phyloP scores from a whole-genome alignment of 2,797 vertebrate species.

The Peromyscus nudipes region DNA sequence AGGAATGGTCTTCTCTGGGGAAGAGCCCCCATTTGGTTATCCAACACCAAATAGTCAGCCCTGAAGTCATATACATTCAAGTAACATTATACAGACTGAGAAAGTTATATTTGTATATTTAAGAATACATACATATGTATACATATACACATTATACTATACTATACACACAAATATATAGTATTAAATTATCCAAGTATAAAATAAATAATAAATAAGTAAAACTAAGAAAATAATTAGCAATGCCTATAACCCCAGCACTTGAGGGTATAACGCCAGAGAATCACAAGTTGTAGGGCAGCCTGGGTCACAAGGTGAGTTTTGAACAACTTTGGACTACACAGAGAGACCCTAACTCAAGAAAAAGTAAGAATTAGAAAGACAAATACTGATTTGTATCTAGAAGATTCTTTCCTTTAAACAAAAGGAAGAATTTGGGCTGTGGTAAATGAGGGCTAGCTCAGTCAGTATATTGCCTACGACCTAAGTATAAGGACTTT shows the following conservation, averaged over 20 bases:
- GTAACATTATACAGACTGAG: not conserved
- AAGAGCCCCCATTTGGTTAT: not conserved
- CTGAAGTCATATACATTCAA: not conserved
- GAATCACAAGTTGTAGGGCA: not conserved
- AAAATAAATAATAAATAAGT: not conserved
- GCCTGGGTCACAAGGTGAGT: not conserved
- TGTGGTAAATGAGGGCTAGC: not conserved
- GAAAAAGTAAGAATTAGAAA: not conserved
- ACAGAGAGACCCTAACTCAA: not conserved
- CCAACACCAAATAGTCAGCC: not conserved
- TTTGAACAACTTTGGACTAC: not conserved
- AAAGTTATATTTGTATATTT: not conserved
- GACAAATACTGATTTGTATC: not conserved
- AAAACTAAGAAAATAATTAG: conserved; percentile 10
- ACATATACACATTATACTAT: not conserved
- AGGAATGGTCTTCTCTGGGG: not conserved
- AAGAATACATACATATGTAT: not conserved
- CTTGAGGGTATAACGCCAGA: not conserved
- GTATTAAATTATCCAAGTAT: not conserved
- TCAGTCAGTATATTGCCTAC: not conserved
- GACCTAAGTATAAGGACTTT: not conserved
- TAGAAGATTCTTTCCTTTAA: not conserved
- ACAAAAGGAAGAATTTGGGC: not conserved
- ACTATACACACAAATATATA: not conserved
- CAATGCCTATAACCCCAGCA: not conserved